Evolutionary conservation across 2,113 vertebrate species (phyloP).

Genomic region (Pelecanus crispus): DNA sequence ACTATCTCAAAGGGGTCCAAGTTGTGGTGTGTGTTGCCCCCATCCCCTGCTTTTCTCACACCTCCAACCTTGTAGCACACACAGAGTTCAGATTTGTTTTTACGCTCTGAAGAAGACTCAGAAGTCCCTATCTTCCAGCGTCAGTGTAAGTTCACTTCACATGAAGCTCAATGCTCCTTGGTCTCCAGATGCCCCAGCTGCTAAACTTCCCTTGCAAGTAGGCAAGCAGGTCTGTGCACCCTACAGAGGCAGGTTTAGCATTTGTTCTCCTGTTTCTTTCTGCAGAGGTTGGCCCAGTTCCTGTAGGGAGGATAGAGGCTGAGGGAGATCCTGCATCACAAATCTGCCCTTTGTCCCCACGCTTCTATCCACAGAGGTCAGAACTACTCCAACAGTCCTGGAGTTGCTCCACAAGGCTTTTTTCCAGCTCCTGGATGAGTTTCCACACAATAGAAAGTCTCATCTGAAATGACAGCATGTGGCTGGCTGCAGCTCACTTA

Average conservation of each 20-base stretch:
- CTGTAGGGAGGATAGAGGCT: slow-evolving; percentile 70
- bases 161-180: background rate
- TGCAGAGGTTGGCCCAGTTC: slow-evolving; percentile 71
- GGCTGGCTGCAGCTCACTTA: slow-evolving; percentile 74
- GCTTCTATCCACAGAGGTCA: slow-evolving; percentile 73
- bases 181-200: background rate
- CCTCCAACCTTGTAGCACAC: background rate
- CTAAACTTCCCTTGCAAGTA: background rate
- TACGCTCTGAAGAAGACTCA: background rate
- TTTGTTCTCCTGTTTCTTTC: background rate
- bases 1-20: background rate
- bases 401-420: slow-evolving; percentile 64
- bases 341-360: slow-evolving; percentile 70
- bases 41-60: background rate
- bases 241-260: background rate
- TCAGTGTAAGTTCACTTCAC: background rate
- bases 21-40: background rate
- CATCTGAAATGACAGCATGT: slow-evolving; percentile 64
- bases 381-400: slow-evolving; percentile 75
- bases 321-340: slow-evolving; percentile 49
- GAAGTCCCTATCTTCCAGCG: background rate
- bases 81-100: background rate
- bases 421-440: slow-evolving; percentile 74
- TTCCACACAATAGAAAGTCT: slow-evolving; percentile 76
- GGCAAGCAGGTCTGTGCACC: background rate